Base-by-base conservation (phyloP, 2,113 vertebrate species). In the Perca schrenkii region DNA sequence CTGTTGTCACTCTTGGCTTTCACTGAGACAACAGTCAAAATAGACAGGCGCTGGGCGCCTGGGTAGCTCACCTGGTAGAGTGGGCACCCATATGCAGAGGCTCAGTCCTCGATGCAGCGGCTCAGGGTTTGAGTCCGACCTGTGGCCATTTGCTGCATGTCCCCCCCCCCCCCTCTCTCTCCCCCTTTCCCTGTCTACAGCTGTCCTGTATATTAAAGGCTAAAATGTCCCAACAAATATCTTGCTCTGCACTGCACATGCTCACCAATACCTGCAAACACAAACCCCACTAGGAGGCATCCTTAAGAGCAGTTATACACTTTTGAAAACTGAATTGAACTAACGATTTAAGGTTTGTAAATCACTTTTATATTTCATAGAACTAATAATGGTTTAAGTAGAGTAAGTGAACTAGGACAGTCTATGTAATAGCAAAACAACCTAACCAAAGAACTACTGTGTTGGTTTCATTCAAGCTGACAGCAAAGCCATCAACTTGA, bases 1-100 rank as follows among this genome's bases (percentile, higher is more conserved):
- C 90, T 81, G 87, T 82, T 94, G 86, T 91, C 91, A 90, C 63
- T 86, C 86, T 83, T 73, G 66, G 71, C 89, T 89, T 88, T 86
- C 73, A 85, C 80, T 79, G 69, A 92, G 75, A 86, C 72, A 36
- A 87, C 82, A 83, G 62, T 63, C 40, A 74, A 86, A 89, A 86
- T 80, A 81, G 86, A 91, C 88, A 84, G 89, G 77, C 69, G 10
- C 40, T 10, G 2, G 8, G 8, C 40, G 40, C 40, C 40, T 43
- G 40, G 8, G 40, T 43, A 43, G 40, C 40, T 43, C 40, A 43
- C 2, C 40, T 43, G 10, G 8, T 43, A 43, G 40, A 43, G 10
- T 2, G 10, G 40, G 40, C 40, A 2, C 40, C 40, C 8, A 40
- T 11, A 40, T 40, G 40, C 40, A 43, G 40, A 43, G 40, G 10